These are phyloP conservation scores for Mus caroli DNA, from an alignment of 2,797 vertebrate genomes.

Conservation along the genomic window DNA sequence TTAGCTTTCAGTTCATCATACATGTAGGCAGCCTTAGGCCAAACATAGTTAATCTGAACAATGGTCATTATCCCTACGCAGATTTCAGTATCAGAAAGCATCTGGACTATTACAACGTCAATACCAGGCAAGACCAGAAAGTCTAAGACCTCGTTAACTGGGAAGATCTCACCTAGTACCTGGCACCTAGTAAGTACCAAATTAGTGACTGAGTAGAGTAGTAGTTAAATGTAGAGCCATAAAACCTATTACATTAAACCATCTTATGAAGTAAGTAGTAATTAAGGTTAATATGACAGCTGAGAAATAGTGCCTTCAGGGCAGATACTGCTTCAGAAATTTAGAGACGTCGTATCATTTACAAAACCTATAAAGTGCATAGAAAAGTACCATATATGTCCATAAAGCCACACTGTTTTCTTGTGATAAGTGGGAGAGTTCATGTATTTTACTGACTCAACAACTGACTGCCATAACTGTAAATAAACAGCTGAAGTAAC, in stretches of 20 bases:
- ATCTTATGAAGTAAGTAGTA: constrained; percentile 66
- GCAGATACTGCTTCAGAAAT: constrained; percentile 80
- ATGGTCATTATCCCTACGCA: neutral
- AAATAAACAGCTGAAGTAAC: constrained; percentile 79
- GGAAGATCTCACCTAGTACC: neutral
- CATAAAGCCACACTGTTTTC: constrained; percentile 79
- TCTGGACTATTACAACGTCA: neutral
- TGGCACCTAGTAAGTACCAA: neutral
- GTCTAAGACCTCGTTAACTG: neutral
- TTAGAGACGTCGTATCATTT: constrained; percentile 77
- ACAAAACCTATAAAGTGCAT: constrained; percentile 74
- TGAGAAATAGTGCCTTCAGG: constrained; percentile 75
- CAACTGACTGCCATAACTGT: constrained; percentile 76
- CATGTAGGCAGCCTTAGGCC: neutral
- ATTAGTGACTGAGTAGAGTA: neutral
- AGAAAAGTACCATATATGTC: constrained; percentile 71
- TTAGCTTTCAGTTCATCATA: neutral
- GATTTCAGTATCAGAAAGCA: neutral
- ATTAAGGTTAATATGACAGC: constrained; percentile 71
- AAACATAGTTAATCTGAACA: neutral
- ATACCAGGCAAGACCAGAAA: neutral
- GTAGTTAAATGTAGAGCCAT: constrained; percentile 49
- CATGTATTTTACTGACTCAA: constrained; percentile 80
- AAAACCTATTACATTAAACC: constrained; percentile 61
- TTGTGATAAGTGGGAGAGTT: constrained; percentile 80